Percentiles rank a stretch among this genome's conserved stretches.
Evolutionary conservation across 1,140 invertebrate genomes (phyloP).

Genomic region (Charaxes varanes): DNA sequence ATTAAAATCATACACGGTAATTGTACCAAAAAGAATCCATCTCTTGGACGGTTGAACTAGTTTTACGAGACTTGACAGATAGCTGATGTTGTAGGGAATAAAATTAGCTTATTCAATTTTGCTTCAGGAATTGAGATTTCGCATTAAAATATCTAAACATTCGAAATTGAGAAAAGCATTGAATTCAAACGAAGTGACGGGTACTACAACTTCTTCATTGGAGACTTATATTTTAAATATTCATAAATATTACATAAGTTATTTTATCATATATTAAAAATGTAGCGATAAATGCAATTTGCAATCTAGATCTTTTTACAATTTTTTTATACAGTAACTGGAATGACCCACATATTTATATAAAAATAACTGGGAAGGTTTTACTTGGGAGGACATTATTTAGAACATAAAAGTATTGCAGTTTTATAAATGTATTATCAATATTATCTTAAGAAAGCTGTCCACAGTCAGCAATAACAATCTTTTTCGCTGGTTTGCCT

Average conservation of each 20-base stretch:
- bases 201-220: no score
- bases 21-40: no score
- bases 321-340: constrained; percentile 59
- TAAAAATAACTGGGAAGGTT: constrained; percentile 51
- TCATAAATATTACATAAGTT: constrained; percentile 56
- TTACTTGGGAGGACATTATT: constrained; percentile 59
- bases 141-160: no score
- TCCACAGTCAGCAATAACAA: constrained; percentile 88
- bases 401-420: constrained; percentile 68
- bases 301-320: constrained; percentile 57
- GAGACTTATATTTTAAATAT: no score
- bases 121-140: no score
- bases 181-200: no score
- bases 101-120: no score
- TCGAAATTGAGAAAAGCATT: no score
- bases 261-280: constrained; percentile 69
- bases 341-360: constrained; percentile 63
- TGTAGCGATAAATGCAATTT: constrained; percentile 68
- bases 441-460: constrained; percentile 77
- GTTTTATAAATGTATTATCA: constrained; percentile 54
- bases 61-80: no score
- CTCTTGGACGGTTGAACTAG: no score
- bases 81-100: no score
- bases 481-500: constrained; percentile 91
- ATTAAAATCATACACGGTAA: no score